Evolutionary conservation across 2,797 vertebrate genomes (phyloP).

Genomic region (Siniperca obscura): DNA sequence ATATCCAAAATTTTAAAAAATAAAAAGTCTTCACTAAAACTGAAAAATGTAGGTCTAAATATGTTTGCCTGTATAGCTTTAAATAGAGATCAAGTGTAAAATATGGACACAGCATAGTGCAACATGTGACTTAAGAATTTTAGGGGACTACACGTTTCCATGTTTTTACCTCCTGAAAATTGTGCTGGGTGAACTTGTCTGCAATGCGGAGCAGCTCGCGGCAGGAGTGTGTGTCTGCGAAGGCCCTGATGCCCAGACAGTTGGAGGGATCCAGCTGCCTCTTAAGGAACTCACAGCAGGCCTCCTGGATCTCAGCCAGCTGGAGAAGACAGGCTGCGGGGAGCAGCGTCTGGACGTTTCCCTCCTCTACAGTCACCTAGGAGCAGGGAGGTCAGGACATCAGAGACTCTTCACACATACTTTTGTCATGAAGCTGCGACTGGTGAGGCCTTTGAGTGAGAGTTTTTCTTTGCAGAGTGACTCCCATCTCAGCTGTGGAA

Average conservation of each 20-base stretch:
- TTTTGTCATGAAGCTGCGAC: background rate
- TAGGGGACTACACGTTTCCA: too few relatives aligned
- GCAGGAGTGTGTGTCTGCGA: slow-evolving; percentile 98
- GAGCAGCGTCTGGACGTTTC: slow-evolving; percentile 97
- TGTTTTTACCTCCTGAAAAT: slow-evolving; percentile 95
- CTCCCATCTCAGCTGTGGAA: background rate
- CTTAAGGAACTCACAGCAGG: slow-evolving; percentile 98
- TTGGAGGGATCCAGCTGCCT: slow-evolving; percentile 98
- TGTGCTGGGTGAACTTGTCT: slow-evolving; percentile 99
- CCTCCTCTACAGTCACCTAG: slow-evolving; percentile 97
- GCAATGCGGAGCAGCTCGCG: slow-evolving; percentile 96
- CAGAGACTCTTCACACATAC: background rate
- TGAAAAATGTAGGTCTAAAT: background rate
- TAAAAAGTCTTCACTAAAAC: background rate
- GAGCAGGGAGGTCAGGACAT: background rate
- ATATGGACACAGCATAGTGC: background rate
- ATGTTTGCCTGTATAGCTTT: background rate
- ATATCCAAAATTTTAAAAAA: background rate
- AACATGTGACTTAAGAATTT: too few relatives aligned
- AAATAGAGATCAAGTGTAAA: background rate
- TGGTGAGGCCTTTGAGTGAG: background rate
- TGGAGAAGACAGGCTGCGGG: slow-evolving; percentile 98
- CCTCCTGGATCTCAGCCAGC: slow-evolving; percentile 98
- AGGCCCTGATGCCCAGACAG: slow-evolving; percentile 97
- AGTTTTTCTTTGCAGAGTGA: background rate